Conservation (phyloP, 2,888 invertebrate genomes). For the Tinea pellionella region DNA sequence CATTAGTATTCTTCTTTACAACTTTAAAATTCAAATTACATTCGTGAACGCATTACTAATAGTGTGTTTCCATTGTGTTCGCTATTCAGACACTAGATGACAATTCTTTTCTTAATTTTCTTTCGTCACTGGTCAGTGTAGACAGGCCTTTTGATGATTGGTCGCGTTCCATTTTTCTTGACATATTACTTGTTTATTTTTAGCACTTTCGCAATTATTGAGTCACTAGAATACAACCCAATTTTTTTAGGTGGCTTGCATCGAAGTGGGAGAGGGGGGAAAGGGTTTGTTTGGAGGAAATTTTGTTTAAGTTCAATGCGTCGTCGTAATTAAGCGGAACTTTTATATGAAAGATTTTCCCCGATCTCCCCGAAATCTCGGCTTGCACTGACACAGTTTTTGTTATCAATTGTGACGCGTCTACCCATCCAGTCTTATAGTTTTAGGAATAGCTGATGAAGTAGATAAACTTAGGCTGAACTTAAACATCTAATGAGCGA, state of each 20-base stretch:
- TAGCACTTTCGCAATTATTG: conserved; percentile 34
- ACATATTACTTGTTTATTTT: conserved; percentile 30
- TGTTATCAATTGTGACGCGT: too few relatives aligned
- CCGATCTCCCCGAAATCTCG: too few relatives aligned
- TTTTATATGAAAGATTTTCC: too few relatives aligned
- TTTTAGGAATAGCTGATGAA: background rate
- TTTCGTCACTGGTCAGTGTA: conserved; percentile 21
- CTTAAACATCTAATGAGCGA: background rate
- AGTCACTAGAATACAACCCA: background rate
- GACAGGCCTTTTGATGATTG: conserved; percentile 42
- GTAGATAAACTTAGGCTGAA: background rate
- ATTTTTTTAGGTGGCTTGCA: too few relatives aligned
- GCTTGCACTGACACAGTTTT: too few relatives aligned
- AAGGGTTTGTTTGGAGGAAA: too few relatives aligned
- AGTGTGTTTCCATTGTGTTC: conserved; percentile 26
- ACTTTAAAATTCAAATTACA: conserved; percentile 57
- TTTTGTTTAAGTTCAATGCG: too few relatives aligned
- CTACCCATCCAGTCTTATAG: too few relatives aligned
- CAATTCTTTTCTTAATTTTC: conserved; percentile 14
- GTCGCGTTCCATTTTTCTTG: conserved; percentile 52
- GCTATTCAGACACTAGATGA: conserved; percentile 23
- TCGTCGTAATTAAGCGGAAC: too few relatives aligned
- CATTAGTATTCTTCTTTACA: conserved; percentile 37
- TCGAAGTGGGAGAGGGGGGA: too few relatives aligned
- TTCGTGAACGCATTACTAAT: conserved; percentile 43